These are phyloP conservation scores for Zalophus californianus DNA, from an alignment of 2,797 vertebrate genomes.

Conservation along the genomic window DNA sequence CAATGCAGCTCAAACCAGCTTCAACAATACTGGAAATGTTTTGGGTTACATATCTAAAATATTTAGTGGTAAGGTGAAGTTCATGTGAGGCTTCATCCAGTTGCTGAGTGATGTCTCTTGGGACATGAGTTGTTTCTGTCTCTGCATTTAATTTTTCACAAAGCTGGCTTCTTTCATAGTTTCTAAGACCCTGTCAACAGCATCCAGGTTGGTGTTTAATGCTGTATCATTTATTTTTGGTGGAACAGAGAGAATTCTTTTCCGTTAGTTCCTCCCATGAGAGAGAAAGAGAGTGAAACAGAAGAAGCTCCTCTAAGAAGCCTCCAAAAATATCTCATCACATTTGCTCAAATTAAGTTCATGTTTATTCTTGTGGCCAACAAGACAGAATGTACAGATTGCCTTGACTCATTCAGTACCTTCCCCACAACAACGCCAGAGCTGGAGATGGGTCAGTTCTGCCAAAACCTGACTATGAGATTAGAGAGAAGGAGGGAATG, in stretches of 20 bases:
- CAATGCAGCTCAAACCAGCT: conserved; percentile 1
- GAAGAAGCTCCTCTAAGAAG: neutral
- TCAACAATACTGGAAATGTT: neutral
- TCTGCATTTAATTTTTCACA: conserved; percentile 13
- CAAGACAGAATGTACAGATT: neutral
- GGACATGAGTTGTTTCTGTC: neutral
- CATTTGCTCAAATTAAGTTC: conserved; percentile 41
- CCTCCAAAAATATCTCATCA: conserved; percentile 1
- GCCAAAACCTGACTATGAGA: neutral
- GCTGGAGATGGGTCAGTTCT: neutral
- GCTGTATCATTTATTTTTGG: conserved; percentile 1
- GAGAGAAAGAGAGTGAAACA: neutral
- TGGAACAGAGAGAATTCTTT: neutral
- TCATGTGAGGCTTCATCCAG: neutral
- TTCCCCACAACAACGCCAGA: neutral
- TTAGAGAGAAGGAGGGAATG: neutral
- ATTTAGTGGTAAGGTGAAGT: neutral
- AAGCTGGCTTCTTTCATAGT: neutral
- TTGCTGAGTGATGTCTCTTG: neutral
- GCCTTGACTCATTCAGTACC: neutral
- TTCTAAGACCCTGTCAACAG: neutral
- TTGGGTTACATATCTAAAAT: neutral
- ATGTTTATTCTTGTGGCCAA: neutral
- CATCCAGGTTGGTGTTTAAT: neutral
- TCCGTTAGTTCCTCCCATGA: neutral